Base-by-base conservation (phyloP, 2,888 invertebrate genomes). In the Ochropacha duplaris region DNA sequence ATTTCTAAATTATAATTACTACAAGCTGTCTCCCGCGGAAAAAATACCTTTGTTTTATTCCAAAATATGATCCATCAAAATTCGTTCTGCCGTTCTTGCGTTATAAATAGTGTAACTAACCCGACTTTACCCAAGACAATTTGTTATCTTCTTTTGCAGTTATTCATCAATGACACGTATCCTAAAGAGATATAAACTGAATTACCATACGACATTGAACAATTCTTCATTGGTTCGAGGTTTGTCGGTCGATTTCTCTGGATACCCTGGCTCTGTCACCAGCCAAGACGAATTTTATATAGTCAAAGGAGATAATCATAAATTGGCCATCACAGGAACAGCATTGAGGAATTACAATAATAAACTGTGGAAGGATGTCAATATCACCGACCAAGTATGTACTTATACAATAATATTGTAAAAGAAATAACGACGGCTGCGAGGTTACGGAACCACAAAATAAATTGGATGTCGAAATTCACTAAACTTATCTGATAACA, bases 231-330 rank as follows among this genome's bases (percentile, higher is more conserved):
- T 93, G 3, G 94, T 96, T 22, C 95, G 96, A 0, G 96, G 96
- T 0, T 92, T 92, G 49, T 94, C 94, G 4, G 94, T 97, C 22
- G 94, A 95, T 11, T 97, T 98, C 88, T 96, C 97, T 0, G 96
- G 97, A 0, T 98, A 97, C 83, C 98, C 98, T 0, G 98, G 97
- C 11, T 94, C 96, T 14, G 80, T 97, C 39, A 95, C 96, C 44
- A 97, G 97, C 34, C 96, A 96, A 55, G 97, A 98, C 81, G 97
- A 97, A 79, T 96, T 96, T 81, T 97, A 97, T 78, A 84, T 95
- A 14, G 87, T 97, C 74, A 94, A 76, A 76, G 95, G 94, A 1
- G 78, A 90, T 2, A 92, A 94, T 5, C 90, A 89, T 50, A 88
- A 94, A 57, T 88, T 97, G 72, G 94, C 95, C 9, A 92, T 97